phyloP scores from a whole-genome alignment of 2,888 invertebrate genomes.

The Xestia xanthographa region DNA sequence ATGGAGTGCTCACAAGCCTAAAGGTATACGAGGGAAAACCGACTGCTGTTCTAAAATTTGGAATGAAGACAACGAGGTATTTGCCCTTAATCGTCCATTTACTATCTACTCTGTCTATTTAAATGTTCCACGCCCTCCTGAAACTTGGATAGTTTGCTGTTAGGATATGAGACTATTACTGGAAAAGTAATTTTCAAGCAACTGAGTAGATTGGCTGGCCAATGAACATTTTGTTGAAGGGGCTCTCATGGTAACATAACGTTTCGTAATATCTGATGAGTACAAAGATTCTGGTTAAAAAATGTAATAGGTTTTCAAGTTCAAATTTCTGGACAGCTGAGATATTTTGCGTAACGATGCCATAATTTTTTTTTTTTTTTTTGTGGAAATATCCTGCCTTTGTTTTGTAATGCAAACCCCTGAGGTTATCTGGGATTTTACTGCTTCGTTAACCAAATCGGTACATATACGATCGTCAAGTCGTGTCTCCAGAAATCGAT shows the following conservation, averaged over 20 bases:
- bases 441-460: slow-evolving; percentile 37
- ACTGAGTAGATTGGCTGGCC: slow-evolving; percentile 17
- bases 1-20: slow-evolving; percentile 11
- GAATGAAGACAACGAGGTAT: neutral
- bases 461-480: slow-evolving; percentile 39
- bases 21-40: neutral
- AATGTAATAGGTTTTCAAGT: slow-evolving; percentile 2
- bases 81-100: slow-evolving; percentile 28
- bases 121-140: slow-evolving; percentile 19
- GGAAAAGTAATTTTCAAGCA: slow-evolving; percentile 34
- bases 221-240: slow-evolving; percentile 32
- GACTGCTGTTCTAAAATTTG: neutral
- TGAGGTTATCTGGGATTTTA: slow-evolving; percentile 25
- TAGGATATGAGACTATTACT: slow-evolving; percentile 50
- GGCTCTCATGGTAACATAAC: slow-evolving; percentile 3
- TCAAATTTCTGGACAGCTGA: neutral
- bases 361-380: slow-evolving; percentile 12
- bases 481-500: slow-evolving; percentile 67
- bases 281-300: slow-evolving; percentile 11
- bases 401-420: slow-evolving; percentile 2
- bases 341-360: neutral
- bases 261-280: neutral
- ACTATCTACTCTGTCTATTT: slow-evolving; percentile 23
- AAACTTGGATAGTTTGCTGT: slow-evolving; percentile 34
- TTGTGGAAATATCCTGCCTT: neutral